These are phyloP conservation scores for Osmerus eperlanus DNA, from an alignment of 2,113 vertebrate species.

Conservation along the genomic window DNA sequence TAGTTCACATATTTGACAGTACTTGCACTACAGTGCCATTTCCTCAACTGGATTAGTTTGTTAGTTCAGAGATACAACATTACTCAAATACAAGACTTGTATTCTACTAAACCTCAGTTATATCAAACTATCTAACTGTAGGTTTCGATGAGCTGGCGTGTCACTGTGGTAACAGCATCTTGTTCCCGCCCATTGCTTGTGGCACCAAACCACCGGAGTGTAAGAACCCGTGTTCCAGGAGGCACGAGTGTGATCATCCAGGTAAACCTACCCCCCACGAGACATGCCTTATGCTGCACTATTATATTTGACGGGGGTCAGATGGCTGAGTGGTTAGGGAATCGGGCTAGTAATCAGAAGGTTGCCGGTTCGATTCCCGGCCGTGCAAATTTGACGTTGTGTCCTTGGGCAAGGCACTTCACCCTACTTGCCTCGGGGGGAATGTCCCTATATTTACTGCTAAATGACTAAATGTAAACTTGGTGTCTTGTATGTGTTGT, in stretches of 20 bases:
- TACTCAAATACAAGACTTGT: background rate
- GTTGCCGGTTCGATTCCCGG: too few relatives aligned
- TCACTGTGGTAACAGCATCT: conserved; percentile 87
- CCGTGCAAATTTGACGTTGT: too few relatives aligned
- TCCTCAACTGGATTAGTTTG: too few relatives aligned
- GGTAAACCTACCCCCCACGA: conserved; percentile 65
- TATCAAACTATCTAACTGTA: conserved; percentile 39
- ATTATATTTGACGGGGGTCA: background rate
- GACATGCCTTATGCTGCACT: background rate
- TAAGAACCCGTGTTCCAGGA: conserved; percentile 84
- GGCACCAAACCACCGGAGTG: conserved; percentile 95
- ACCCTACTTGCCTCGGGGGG: too few relatives aligned
- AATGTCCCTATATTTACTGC: too few relatives aligned
- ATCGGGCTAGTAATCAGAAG: too few relatives aligned
- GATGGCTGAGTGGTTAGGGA: too few relatives aligned
- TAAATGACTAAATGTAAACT: too few relatives aligned
- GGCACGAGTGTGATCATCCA: conserved; percentile 94
- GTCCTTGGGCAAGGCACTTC: too few relatives aligned
- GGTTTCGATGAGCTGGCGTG: conserved; percentile 97
- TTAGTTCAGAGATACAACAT: too few relatives aligned
- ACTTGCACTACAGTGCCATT: too few relatives aligned
- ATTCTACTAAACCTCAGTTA: background rate
- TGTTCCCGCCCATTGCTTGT: conserved; percentile 93
- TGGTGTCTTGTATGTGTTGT: conserved; percentile 21
- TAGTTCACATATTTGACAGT: too few relatives aligned